These are phyloP conservation scores for Heliconius ismenius DNA, from an alignment of 2,888 invertebrate species.

Conservation along the genomic window DNA sequence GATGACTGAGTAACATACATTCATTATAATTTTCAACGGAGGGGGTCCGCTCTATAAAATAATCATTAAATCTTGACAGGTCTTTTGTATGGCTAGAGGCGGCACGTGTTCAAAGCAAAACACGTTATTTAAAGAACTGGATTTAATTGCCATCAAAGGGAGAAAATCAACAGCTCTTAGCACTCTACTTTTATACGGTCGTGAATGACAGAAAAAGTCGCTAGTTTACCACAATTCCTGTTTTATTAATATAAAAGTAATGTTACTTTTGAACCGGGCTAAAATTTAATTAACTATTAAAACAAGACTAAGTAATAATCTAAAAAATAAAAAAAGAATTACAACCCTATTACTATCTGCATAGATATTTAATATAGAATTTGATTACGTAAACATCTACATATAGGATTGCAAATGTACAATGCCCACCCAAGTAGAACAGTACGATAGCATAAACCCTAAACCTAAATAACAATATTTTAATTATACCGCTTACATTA, in stretches of 20 bases:
- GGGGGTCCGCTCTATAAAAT: constrained; percentile 56
- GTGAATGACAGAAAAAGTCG: constrained; percentile 21
- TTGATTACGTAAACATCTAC: not conserved
- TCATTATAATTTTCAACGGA: constrained; percentile 47
- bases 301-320: not conserved
- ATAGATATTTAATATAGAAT: not conserved
- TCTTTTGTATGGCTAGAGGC: constrained; percentile 45
- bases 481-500: not conserved
- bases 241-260: constrained; percentile 23
- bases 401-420: constrained; percentile 48
- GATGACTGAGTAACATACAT: constrained; percentile 51
- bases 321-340: not conserved
- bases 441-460: constrained; percentile 46
- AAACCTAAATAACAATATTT: constrained; percentile 42
- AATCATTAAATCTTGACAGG: constrained; percentile 51
- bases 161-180: constrained; percentile 33
- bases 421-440: constrained; percentile 56
- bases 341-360: not conserved
- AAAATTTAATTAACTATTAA: not conserved
- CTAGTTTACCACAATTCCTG: constrained; percentile 15
- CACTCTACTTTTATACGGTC: constrained; percentile 25
- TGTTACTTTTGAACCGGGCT: not conserved
- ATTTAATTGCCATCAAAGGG: constrained; percentile 52
- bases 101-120: constrained; percentile 66
- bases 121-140: constrained; percentile 51